Evolutionary conservation across 2,113 vertebrate species (phyloP), one percentile per base, ranked within the genome.

Genomic region (Oncorhynchus masou): DNA sequence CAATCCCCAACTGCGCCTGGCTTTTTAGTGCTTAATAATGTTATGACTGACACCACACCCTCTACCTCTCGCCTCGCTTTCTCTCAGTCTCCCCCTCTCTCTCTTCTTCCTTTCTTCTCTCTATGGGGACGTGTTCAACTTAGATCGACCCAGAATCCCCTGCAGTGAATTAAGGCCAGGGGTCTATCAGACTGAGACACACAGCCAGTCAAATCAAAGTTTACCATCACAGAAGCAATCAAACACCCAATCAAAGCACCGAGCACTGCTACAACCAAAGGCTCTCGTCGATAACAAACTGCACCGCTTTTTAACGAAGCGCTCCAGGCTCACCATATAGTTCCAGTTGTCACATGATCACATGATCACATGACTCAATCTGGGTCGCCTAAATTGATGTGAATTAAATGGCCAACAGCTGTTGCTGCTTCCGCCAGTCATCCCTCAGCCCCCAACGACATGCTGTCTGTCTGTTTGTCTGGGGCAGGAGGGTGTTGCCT

Each of bases 311-410:
- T 25, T 19, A 11, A 64, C 2, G 20, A 20, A 64, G 62, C 9
- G 9, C 22, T 64, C 22, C 22, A 64, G 62, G 22, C 62, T 25
- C 62, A 64, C 54, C 19, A 20, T 45, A 45, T 11, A 11, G 9
- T 15, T 20, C 54, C 6, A 22, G 62, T 60, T 71, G 7, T 64
- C 73, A 22, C 11, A 59, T 71, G 6, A 13, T 64, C 73, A n/a
- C 70, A 77, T 79, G 54, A 78, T 83, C 80, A 80, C 68, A 45
- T 74, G 73, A 74, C 78, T 75, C 75, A 80, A 59, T 39, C 70
- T 66, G 73, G 71, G 9, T 57, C 12, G 27, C 62, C 22, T 29
- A 39, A 84, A 81, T 66, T 22, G 64, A 39, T 68, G 5, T 34
- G 67, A 27, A 20, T 31, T 11, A 34, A 68, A 39, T 11, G 45